Percentiles rank a stretch among this genome's conserved stretches.
Evolutionary conservation across 2,797 vertebrate species (phyloP).

Genomic region (Chrysocyon brachyurus): DNA sequence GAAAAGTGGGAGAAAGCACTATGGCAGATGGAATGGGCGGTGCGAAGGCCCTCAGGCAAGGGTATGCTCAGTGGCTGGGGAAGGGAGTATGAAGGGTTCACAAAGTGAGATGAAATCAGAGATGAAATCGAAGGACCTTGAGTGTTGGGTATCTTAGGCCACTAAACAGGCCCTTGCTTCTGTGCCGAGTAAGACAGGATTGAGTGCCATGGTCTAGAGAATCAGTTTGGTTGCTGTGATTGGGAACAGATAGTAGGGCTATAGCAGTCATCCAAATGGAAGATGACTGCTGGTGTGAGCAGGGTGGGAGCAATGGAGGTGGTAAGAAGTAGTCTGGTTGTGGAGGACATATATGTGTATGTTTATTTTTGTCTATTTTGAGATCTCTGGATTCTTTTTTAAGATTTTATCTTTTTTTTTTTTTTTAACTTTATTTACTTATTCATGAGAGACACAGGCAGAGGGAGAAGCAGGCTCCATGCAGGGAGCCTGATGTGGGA

Average conservation of each 20-base stretch:
- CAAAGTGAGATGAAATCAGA: not conserved
- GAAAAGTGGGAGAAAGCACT: not conserved
- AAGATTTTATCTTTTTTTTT: no score
- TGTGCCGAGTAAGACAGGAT: no score
- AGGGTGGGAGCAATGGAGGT: accelerated
- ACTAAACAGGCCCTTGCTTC: not conserved
- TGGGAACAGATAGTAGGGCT: not conserved
- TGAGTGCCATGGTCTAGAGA: not conserved
- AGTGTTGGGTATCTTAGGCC: not conserved
- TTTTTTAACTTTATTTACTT: no score
- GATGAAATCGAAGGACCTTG: no score
- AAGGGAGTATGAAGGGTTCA: not conserved
- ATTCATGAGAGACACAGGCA: no score
- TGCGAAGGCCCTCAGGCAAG: not conserved
- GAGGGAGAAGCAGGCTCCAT: no score
- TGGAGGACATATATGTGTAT: no score
- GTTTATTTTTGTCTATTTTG: not conserved
- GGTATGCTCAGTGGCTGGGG: not conserved
- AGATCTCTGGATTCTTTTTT: not conserved
- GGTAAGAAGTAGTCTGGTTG: not conserved
- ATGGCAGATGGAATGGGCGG: accelerated
- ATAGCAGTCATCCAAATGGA: not conserved
- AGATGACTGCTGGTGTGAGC: not conserved
- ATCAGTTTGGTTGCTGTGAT: not conserved
- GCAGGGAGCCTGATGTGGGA: no score